Base-by-base conservation (phyloP, 2,113 vertebrate species). In the Ardeotis arabs region DNA sequence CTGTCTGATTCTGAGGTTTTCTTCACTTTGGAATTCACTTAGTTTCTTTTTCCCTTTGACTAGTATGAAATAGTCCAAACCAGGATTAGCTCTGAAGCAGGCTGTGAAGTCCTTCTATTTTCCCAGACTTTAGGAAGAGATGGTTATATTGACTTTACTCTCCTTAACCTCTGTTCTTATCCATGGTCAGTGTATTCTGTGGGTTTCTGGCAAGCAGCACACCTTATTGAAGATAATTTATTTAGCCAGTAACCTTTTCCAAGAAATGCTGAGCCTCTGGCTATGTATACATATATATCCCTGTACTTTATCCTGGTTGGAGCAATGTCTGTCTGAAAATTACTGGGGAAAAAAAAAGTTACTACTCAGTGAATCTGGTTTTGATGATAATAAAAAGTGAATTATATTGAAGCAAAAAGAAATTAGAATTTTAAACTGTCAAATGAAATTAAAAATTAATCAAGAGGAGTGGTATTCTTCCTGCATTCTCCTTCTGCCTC, bases 361-460 rank as follows among this genome's bases (percentile, higher is more conserved):
- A 44, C 10, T 84, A 16, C 28, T 74, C 12, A 10, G 6, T 67
- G 59, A 67, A 44, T 81, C n/a, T 75, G 22, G 6, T 81, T 89
- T 89, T 84, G 31, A 50, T 66, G 50, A 55, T 55, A 84, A 76
- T n/a, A 79, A 25, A 63, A 82, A 49, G 20, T 3, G 3, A 72
- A 85, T 74, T 72, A 19, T n/a, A 72, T 44, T 81, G 41, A 86
- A 90, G 21, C 37, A 69, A 67, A 80, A 83, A 77, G 23, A 82
- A 89, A 45, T 11, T 45, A 84, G n/a, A 73, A 74, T 28, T 86
- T 88, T 28, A 74, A 77, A 53, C 24, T 33, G 70, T 88, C 37
- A 90, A 63, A 70, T 81, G 21, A 59, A 59, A 80, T 44, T 29
- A 93, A 84, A 90, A 93, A 73, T 47, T 67, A 90, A 86, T 92